Evolutionary conservation across 2,888 invertebrate species (phyloP).

Genomic region (Spilarctia lutea): DNA sequence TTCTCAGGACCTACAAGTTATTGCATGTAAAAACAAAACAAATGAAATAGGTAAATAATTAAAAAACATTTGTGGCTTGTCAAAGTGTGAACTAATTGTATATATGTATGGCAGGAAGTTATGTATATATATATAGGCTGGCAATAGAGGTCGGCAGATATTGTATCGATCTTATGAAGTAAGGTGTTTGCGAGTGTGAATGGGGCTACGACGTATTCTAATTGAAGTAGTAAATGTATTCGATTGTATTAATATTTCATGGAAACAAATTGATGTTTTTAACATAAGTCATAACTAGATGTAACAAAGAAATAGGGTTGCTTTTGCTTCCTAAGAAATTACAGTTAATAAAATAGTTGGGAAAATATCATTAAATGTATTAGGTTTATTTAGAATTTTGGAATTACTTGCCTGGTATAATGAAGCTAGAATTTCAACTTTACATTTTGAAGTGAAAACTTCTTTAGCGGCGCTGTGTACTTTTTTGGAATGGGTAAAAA

Average conservation of each 20-base stretch:
- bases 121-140: not conserved
- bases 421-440: too few relatives aligned
- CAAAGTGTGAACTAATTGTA: not conserved
- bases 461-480: too few relatives aligned
- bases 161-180: conserved; percentile 6
- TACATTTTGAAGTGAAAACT: too few relatives aligned
- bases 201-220: not conserved
- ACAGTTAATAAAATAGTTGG: too few relatives aligned
- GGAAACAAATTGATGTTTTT: not conserved
- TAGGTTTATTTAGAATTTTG: too few relatives aligned
- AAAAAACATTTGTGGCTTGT: not conserved
- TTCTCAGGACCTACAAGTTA: not conserved
- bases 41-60: not conserved
- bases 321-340: too few relatives aligned
- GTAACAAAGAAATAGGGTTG: too few relatives aligned
- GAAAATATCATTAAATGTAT: too few relatives aligned
- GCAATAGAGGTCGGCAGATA: not conserved
- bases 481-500: too few relatives aligned
- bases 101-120: not conserved
- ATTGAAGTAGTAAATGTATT: not conserved
- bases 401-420: too few relatives aligned
- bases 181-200: conserved; percentile 9
- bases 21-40: not conserved
- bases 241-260: not conserved
- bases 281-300: not conserved